Base-by-base conservation (phyloP, 2,113 vertebrate genomes). In the Paraplagusia blochii region DNA sequence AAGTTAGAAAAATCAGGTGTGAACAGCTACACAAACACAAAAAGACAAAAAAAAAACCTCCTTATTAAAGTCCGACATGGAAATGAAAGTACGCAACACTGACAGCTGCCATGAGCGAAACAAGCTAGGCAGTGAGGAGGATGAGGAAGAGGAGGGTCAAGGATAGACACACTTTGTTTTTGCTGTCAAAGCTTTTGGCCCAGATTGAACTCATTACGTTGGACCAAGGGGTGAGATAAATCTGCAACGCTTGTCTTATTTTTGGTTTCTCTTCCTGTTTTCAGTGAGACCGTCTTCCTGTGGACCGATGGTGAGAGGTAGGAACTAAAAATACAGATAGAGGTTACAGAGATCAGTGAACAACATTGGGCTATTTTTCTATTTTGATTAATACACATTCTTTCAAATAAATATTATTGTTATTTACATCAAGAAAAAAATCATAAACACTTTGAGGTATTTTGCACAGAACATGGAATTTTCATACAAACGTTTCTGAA, bases 241-340 rank as follows among this genome's bases (percentile, higher is more conserved):
- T 19, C 5, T 62, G 39, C 43, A 69, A 9, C 48, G 49, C 22
- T 61, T 52, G 58, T 61, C 72, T 54, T 29, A 82, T 63, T 81
- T 58, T 60, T 72, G 63, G 50, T 57, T 67, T 75, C 64, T 50
- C 76, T 84, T 88, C 87, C 85, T 86, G 87, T 87, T 88, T 87
- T 87, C 68, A 76, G 69, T 76, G 66, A 57, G 59, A 62, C 70
- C 44, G 47, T 39, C 66, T 86, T 88, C 84, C 87, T 77, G 79
- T 84, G 77, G 79, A 77, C 82, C 77, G 74, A 86, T 62, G 65
- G 65, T 63, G 44, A 66, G 53, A 69, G 62, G 85, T 73, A 74
- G 35, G 69, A 48, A 11, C 15, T 1, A 52, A 18, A 58, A 81
- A 81, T 67, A 71, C 74, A 18, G 53, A 17, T n/a, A 69, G 52